Base-by-base conservation (phyloP, 2,797 vertebrate species). In the Acanthis flammea region DNA sequence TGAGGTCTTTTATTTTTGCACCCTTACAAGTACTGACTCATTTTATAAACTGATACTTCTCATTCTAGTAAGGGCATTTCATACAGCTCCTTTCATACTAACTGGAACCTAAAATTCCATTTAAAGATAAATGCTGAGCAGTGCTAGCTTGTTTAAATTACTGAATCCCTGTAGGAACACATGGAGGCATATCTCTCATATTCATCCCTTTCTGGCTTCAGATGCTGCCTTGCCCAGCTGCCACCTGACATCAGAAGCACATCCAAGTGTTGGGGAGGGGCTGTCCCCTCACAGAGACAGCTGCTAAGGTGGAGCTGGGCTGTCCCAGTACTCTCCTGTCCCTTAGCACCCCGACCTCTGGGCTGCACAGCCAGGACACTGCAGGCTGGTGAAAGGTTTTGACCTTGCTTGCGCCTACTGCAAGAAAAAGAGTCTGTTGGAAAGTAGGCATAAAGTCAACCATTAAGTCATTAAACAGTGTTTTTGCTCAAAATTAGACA, bases 1-100 rank as follows among this genome's bases (percentile, higher is more conserved):
- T 60, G n/a, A 88, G 84, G 53, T 33, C 77, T 96, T 92, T 96
- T 42, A 84, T 90, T 96, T 96, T 96, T 96, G 57, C 92, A 88
- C 79, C 63, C 90, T 87, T 96, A 88, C 79, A 95, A 97, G 88
- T 17, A 80, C 21, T 10, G 21, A 72, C 37, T 88, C 51, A 28
- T 66, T 88, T 91, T 74, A 53, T 28, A 91, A 79, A 65, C 60
- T 94, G 74, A 27, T 74, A 48, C 66, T 90, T 92, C 91, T 90
- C 83, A 75, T 74, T 95, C 90, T 94, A 86, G 58, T 94, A 96
- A 96, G 42, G 11, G 71, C 88, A 83, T 76, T 97, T 92, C 86
- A 48, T 84, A 17, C 31, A 85, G 57, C n/a, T 44, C 62, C 81
- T 92, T 90, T 80, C 72, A 84, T 35, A 48, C 50, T 61, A 71